These are phyloP conservation scores for Nebria salina DNA, from an alignment of 2,888 invertebrate species.

Conservation along the genomic window DNA sequence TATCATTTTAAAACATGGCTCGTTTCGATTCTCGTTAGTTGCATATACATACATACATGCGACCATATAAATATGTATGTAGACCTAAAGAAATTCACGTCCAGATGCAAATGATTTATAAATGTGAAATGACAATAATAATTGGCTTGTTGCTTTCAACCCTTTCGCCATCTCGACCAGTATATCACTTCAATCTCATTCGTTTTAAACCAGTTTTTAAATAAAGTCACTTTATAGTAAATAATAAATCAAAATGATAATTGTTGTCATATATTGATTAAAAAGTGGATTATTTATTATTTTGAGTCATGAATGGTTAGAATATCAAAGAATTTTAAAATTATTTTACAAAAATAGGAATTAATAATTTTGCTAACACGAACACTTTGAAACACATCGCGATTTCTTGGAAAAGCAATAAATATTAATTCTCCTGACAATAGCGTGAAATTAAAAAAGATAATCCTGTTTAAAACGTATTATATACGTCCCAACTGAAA, in stretches of 20 bases:
- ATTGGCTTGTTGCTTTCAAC: neutral
- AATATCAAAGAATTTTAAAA: neutral
- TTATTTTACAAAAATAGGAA: neutral
- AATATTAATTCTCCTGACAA: neutral
- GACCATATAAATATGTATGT: neutral
- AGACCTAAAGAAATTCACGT: neutral
- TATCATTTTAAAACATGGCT: conserved; percentile 1
- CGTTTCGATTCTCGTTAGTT: neutral
- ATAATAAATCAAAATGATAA: too few relatives aligned
- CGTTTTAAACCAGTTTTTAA: neutral
- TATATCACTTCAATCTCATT: neutral
- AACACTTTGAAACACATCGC: neutral
- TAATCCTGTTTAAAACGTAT: neutral
- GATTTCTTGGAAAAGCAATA: neutral
- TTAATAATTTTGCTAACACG: neutral
- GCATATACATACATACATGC: neutral
- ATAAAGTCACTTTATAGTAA: too few relatives aligned
- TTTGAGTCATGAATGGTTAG: too few relatives aligned
- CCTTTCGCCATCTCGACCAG: neutral
- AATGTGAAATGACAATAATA: neutral
- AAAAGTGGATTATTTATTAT: too few relatives aligned
- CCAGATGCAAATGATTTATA: neutral
- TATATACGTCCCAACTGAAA: neutral
- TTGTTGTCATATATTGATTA: too few relatives aligned
- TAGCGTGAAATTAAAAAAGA: neutral